Evolutionary conservation across 2,113 vertebrate genomes (phyloP).

Genomic region (Ariopsis seemanni): DNA sequence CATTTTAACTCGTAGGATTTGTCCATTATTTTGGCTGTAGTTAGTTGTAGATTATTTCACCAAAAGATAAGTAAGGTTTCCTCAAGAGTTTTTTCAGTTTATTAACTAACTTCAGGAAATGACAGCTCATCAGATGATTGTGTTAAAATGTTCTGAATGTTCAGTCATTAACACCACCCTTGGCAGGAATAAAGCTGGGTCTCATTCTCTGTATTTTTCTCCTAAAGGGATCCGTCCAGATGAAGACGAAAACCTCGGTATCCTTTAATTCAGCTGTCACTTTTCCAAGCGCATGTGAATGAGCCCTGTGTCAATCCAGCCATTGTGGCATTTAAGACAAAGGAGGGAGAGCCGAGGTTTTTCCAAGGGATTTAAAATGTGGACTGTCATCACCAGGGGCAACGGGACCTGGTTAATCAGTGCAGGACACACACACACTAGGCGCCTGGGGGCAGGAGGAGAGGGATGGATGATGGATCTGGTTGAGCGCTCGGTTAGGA

Average conservation of each 20-base stretch:
- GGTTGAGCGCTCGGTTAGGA: slow-evolving; percentile 85
- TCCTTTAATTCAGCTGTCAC: slow-evolving; percentile 26
- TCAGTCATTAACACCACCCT: slow-evolving; percentile 21
- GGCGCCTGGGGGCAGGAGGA: slow-evolving; percentile 85
- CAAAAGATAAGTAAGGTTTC: neutral
- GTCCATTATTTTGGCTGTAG: neutral
- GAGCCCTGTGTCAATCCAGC: slow-evolving; percentile 24
- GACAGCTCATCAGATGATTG: neutral
- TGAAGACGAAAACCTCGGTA: slow-evolving; percentile 17
- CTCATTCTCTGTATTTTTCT: neutral
- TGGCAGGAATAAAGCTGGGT: neutral
- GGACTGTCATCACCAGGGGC: slow-evolving; percentile 67
- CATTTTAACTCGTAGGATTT: neutral
- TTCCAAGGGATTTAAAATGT: slow-evolving; percentile 64
- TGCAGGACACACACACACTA: slow-evolving; percentile 66
- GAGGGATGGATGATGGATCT: slow-evolving; percentile 84
- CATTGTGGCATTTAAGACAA: slow-evolving; percentile 48
- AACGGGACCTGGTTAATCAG: slow-evolving; percentile 73
- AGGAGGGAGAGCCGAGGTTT: slow-evolving; percentile 45
- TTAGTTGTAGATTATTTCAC: neutral
- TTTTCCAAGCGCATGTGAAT: slow-evolving; percentile 10
- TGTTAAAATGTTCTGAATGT: too few relatives aligned
- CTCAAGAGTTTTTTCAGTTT: neutral
- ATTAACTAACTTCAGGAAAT: neutral
- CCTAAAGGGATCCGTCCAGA: neutral